Percentiles rank a stretch among this genome's conserved stretches.
phyloP scores from a whole-genome alignment of 2,797 vertebrate species.

The Jordanella pulchra region DNA sequence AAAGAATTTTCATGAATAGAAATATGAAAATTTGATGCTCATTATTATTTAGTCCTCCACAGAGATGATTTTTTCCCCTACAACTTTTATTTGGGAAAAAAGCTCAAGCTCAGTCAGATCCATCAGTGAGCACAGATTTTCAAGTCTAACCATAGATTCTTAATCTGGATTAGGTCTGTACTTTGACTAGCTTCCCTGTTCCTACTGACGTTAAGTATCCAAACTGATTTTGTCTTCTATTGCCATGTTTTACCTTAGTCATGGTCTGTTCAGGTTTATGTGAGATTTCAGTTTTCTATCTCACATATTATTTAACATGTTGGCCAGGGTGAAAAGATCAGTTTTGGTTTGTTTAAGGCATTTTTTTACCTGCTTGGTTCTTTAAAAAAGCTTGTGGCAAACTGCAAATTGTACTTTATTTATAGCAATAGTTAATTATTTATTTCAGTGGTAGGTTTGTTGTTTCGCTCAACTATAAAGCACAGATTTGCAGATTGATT shows the following conservation, averaged over 20 bases:
- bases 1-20: background rate
- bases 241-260: background rate
- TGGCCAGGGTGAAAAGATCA: background rate
- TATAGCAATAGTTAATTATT: background rate
- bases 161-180: background rate
- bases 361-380: background rate
- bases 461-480: background rate
- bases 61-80: background rate
- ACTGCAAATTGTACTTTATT: no score
- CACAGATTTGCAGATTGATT: background rate
- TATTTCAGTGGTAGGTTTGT: background rate
- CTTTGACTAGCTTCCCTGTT: background rate
- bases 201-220: background rate
- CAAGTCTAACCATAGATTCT: background rate
- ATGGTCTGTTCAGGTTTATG: background rate
- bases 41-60: background rate
- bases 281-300: background rate
- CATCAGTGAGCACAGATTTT: background rate
- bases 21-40: background rate
- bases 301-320: background rate
- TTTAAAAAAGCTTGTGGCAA: background rate
- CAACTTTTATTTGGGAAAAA: background rate
- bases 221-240: background rate
- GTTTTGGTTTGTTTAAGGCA: conserved; percentile 1
- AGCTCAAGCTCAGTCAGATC: background rate